Conservation (phyloP, 2,113 vertebrate species). For the Paraplagusia blochii region DNA sequence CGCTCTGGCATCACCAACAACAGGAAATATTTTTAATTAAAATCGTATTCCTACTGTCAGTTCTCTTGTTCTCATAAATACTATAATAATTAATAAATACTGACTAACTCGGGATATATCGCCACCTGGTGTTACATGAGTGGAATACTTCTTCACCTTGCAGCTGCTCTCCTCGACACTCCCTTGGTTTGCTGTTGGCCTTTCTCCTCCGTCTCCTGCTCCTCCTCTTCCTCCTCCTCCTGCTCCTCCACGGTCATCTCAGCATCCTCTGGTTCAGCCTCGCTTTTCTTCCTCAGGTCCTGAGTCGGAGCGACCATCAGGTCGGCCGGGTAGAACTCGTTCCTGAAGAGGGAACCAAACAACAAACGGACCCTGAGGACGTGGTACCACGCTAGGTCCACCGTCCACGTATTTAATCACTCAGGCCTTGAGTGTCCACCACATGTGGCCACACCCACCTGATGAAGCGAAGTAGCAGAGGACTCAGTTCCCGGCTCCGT, state of each 20-base stretch:
- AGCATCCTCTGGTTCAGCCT: constrained; percentile 41
- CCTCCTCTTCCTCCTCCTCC: constrained; percentile 56
- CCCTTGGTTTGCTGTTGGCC: constrained; percentile 67
- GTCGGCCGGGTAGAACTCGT: constrained; percentile 91
- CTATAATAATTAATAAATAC: too few relatives aligned
- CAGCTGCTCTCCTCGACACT: constrained; percentile 84
- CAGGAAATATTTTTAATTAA: too few relatives aligned
- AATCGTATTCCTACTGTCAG: too few relatives aligned
- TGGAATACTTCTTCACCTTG: constrained; percentile 78
- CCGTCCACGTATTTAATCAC: background rate
- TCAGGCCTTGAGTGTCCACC: background rate
- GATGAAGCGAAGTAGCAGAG: constrained; percentile 91
- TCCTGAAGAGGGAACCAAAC: too few relatives aligned
- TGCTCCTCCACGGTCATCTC: constrained; percentile 57
- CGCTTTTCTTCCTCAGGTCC: constrained; percentile 76
- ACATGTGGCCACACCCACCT: constrained; percentile 64
- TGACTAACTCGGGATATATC: too few relatives aligned
- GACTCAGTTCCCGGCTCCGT: constrained; percentile 88
- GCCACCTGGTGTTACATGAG: too few relatives aligned
- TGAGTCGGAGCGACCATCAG: constrained; percentile 88
- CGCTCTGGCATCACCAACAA: too few relatives aligned
- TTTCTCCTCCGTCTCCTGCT: constrained; percentile 48
- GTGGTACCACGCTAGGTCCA: background rate
- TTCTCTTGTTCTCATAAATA: too few relatives aligned
- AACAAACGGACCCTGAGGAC: background rate